Percentiles rank a stretch among this genome's conserved stretches.
Conservation (phyloP, 2,113 vertebrate species). For the Mionectes macconnelli region DNA sequence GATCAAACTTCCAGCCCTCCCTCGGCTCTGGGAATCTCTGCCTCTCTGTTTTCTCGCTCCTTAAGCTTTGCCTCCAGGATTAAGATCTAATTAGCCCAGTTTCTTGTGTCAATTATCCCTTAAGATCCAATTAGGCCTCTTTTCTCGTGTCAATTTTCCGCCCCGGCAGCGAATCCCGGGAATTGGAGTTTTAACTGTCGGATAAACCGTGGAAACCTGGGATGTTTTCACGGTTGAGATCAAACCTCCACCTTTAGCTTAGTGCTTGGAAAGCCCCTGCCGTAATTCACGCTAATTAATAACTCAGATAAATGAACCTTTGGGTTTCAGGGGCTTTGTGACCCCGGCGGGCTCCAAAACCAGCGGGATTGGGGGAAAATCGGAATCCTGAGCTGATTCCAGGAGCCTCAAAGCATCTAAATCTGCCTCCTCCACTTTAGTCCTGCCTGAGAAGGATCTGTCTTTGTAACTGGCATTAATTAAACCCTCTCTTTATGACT, state of each 20-base stretch:
- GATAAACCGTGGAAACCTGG: neutral
- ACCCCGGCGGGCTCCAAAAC: fast-evolving
- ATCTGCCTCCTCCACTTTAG: neutral
- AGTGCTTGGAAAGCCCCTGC: neutral
- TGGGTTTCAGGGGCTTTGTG: neutral
- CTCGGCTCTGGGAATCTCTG: neutral
- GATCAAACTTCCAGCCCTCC: neutral
- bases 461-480: neutral
- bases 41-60: neutral
- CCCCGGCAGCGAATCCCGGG: no score
- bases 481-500: neutral
- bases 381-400: neutral
- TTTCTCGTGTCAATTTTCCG: fast-evolving
- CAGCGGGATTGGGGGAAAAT: no score
- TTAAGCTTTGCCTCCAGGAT: neutral
- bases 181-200: neutral
- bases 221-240: fast-evolving
- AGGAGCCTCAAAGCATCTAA: neutral
- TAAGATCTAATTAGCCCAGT: neutral
- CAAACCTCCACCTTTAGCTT: fast-evolving
- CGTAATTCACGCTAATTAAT: neutral
- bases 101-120: neutral
- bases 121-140: neutral
- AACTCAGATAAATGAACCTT: neutral
- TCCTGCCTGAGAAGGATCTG: neutral